Evolutionary conservation across 2,797 vertebrate species (phyloP).

Genomic region (Tenualosa ilisha): DNA sequence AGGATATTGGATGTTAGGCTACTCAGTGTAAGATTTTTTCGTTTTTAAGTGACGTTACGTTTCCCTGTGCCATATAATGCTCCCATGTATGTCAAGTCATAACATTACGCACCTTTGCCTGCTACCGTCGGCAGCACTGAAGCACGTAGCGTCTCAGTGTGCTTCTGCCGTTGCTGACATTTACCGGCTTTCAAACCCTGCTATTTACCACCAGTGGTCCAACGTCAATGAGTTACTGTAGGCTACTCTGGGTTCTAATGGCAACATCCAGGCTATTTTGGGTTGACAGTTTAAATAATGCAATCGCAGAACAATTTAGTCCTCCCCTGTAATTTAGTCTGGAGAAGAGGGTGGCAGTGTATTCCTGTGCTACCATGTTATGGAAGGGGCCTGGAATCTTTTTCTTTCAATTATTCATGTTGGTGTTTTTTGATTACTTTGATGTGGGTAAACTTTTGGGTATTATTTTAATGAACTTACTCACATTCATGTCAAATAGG

Average conservation of each 20-base stretch:
- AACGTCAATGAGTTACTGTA: slow-evolving; percentile 5
- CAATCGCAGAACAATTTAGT: slow-evolving; percentile 11
- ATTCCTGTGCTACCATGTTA: background rate
- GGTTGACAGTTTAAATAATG: slow-evolving; percentile 24
- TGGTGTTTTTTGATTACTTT: background rate
- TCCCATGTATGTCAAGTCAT: background rate
- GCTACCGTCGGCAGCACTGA: background rate
- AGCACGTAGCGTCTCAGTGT: background rate
- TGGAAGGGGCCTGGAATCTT: background rate
- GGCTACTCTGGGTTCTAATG: background rate
- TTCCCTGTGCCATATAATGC: background rate
- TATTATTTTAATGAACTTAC: background rate
- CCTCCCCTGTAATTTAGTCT: slow-evolving; percentile 5
- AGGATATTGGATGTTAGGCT: slow-evolving; percentile 19
- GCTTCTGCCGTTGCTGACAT: background rate
- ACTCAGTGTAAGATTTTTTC: background rate
- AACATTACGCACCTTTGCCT: background rate
- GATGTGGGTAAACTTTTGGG: background rate
- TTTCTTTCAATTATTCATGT: background rate
- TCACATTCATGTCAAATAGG: background rate
- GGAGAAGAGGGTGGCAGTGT: background rate
- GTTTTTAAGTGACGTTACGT: background rate
- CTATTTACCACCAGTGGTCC: background rate
- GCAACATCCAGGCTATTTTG: slow-evolving; percentile 10
- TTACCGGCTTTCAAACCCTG: slow-evolving; percentile 14